Percentiles rank a stretch among this genome's conserved stretches.
Conservation (phyloP, 2,797 vertebrate genomes). For the Lycodopsis pacificus region DNA sequence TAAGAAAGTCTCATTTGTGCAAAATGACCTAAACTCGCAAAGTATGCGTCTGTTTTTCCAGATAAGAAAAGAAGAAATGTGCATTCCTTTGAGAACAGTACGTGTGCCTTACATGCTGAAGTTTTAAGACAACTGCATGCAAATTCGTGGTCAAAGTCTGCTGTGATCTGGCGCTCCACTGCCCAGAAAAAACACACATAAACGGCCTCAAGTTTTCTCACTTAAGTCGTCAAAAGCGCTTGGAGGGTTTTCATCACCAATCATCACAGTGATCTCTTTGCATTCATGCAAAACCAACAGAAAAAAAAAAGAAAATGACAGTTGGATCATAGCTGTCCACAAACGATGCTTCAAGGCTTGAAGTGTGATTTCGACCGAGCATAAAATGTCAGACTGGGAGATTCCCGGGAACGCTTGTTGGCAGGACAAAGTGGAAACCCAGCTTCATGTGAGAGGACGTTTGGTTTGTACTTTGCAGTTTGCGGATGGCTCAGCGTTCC, state of each 20-base stretch:
- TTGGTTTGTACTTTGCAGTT: conserved; percentile 73
- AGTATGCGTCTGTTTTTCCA: background rate
- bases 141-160: conserved; percentile 39
- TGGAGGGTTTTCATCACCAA: conserved; percentile 79
- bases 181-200: conserved; percentile 48
- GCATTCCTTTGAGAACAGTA: conserved; percentile 5
- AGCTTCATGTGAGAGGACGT: conserved; percentile 69
- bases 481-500: conserved; percentile 67
- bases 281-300: conserved; percentile 77
- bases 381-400: conserved; percentile 71
- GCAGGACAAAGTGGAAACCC: conserved; percentile 79
- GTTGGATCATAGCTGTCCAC: conserved; percentile 77
- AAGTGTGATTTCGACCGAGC: conserved; percentile 75
- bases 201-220: conserved; percentile 65
- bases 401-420: conserved; percentile 75
- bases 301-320: conserved; percentile 65
- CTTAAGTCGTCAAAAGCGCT: conserved; percentile 75
- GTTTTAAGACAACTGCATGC: conserved; percentile 40
- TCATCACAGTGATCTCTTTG: conserved; percentile 75
- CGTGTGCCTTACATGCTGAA: conserved; percentile 27
- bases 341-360: conserved; percentile 73
- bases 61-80: background rate
- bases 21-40: background rate
- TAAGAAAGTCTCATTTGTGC: background rate
- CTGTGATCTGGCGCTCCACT: conserved; percentile 31